Conservation (phyloP, 2,888 invertebrate species). For the Aplocera efformata region DNA sequence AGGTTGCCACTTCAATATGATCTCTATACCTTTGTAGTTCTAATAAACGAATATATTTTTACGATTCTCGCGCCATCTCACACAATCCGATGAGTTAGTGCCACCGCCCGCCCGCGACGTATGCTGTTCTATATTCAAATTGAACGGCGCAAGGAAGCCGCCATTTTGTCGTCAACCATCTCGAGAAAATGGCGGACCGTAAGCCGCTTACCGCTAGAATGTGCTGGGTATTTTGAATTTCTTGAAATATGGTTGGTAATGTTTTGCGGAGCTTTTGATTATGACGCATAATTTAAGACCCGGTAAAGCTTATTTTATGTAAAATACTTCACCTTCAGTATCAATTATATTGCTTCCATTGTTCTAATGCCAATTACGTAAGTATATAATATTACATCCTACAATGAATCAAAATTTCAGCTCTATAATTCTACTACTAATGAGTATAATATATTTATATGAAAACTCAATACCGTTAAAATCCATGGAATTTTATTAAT, state of each 20-base stretch:
- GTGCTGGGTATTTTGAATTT: slow-evolving; percentile 47
- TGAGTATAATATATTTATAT: no score
- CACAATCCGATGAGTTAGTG: slow-evolving; percentile 78
- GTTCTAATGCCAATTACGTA: no score
- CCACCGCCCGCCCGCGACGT: slow-evolving; percentile 72
- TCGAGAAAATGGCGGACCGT: slow-evolving; percentile 32
- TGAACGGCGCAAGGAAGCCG: slow-evolving; percentile 64
- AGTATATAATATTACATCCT: no score
- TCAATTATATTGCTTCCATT: no score
- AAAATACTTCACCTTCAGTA: no score
- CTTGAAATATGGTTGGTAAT: slow-evolving; percentile 40
- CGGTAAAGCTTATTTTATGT: slow-evolving; percentile 9
- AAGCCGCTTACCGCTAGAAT: slow-evolving; percentile 54
- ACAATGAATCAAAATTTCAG: no score
- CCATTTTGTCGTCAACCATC: slow-evolving; percentile 67
- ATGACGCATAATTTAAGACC: slow-evolving; percentile 13
- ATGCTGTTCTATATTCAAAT: slow-evolving; percentile 80
- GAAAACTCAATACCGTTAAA: no score
- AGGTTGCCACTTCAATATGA: background rate
- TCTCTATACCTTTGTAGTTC: slow-evolving; percentile 41
- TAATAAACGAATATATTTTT: slow-evolving; percentile 59
- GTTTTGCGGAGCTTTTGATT: slow-evolving; percentile 25
- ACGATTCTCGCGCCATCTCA: slow-evolving; percentile 73
- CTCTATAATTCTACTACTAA: no score
- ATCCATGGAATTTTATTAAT: no score